Base-by-base conservation (phyloP, 2,113 vertebrate species). In the Pogonocichla stellata region DNA sequence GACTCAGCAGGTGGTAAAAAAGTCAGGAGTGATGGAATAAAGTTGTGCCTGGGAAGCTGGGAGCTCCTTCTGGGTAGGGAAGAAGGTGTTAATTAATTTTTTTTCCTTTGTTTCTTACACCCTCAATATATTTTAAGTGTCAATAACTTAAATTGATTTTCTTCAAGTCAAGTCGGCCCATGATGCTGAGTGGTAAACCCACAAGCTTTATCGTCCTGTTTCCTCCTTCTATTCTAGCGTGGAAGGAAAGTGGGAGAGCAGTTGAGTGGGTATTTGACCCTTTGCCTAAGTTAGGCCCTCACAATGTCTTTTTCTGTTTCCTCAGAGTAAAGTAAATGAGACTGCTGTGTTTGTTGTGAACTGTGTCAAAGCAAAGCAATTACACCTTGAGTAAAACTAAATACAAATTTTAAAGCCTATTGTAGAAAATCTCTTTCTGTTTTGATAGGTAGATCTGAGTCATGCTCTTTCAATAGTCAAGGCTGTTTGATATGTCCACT, bases 121-220 rank as follows among this genome's bases (percentile, higher is more conserved):
- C 18, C 3, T 15, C 57, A 56, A 38, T 72, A 5, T 60, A 16
- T 69, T 60, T 65, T 61, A 57, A 71, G 12, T 66, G 31, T 2
- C n/a, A 58, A 2, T 58, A 73, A 18, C 10, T 56, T 69, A 33
- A 53, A 77, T 28, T 28, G 8, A 24, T 70, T 70, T 82, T 90
- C 18, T 17, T 17, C 10, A 43, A 28, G 29, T 42, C 0, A 0
- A 38, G 17, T 57, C 34, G 82, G 19, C 14, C 24, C 2, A 4
- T 69, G 31, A 28, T 4, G 1, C 34, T 58, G 19, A 80, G 38
- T 60, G 18, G 6, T 83, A 80, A n/a, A 18, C 29, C 20, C n/a
- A 18, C 1, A 5, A 71, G 22, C 8, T 57, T 88, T 88, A 82
- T 53, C n/a, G 34, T 48, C 14, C 4, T 61, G 2, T 89, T 85